These are phyloP conservation scores for Emydocephalus ijimae DNA, from an alignment of 2,113 vertebrate species.

Conservation along the genomic window DNA sequence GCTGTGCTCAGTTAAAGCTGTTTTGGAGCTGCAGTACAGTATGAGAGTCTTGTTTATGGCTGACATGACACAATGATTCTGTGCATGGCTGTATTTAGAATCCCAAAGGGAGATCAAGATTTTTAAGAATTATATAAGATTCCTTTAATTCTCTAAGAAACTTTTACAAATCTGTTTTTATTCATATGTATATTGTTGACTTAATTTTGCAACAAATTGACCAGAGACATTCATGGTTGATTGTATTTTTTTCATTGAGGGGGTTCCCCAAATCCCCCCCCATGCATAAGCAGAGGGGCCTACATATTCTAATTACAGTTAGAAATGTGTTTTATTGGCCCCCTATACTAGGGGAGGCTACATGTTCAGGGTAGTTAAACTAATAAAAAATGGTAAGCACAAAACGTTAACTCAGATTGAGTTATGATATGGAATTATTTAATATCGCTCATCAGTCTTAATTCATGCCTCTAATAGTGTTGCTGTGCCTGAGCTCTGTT, in stretches of 20 bases:
- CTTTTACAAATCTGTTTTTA: background rate
- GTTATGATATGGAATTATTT: background rate
- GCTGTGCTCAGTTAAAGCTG: constrained; percentile 46
- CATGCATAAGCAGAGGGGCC: background rate
- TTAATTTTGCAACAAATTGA: background rate
- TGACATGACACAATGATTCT: background rate
- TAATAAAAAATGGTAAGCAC: background rate
- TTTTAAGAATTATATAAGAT: background rate
- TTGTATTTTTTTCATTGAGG: background rate
- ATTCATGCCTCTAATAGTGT: background rate
- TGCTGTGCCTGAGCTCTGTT: background rate
- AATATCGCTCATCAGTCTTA: background rate
- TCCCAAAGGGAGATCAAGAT: background rate
- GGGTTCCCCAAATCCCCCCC: no score
- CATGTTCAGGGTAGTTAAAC: background rate
- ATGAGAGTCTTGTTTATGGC: constrained; percentile 28
- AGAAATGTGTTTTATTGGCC: background rate
- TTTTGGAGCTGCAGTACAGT: constrained; percentile 31
- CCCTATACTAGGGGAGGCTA: background rate
- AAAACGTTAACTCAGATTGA: background rate
- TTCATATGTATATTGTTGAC: background rate
- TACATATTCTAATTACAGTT: background rate
- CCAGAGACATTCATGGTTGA: no score
- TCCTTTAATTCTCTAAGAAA: background rate
- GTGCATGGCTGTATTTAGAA: background rate